Percentiles rank a stretch among this genome's conserved stretches.
Conservation (phyloP, 35 echinoderm and acorn worm genomes). For the Patiria miniata region DNA sequence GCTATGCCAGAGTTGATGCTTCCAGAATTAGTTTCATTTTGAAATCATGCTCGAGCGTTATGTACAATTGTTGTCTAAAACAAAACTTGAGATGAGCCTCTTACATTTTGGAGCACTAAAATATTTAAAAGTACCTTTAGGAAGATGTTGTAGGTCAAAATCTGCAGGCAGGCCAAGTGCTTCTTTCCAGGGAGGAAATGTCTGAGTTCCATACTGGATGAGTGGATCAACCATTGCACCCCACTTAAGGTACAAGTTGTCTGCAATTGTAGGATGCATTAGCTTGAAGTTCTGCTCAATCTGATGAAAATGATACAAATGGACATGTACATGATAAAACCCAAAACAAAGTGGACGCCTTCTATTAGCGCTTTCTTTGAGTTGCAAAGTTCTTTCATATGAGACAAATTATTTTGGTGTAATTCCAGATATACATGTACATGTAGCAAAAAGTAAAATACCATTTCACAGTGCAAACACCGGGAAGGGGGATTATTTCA, state of each 20-base stretch:
- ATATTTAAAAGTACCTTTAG: not conserved
- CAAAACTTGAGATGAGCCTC: not conserved
- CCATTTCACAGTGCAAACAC: too few relatives aligned
- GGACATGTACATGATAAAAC: too few relatives aligned
- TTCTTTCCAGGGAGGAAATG: conserved; percentile 5
- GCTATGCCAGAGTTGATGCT: not conserved
- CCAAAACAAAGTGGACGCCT: too few relatives aligned
- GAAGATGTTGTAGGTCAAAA: not conserved
- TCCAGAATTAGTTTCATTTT: not conserved
- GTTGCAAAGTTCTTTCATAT: too few relatives aligned
- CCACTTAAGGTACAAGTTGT: not conserved
- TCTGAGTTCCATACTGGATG: conserved; percentile 1
- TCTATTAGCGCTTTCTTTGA: too few relatives aligned
- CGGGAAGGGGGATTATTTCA: too few relatives aligned
- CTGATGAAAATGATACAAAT: too few relatives aligned
- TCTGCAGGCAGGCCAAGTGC: not conserved
- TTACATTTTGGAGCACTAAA: not conserved
- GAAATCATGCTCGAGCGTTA: not conserved
- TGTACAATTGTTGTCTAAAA: not conserved
- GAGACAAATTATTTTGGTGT: too few relatives aligned
- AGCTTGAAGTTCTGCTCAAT: conserved; percentile 9
- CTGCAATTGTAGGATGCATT: not conserved
- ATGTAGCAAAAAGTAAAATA: too few relatives aligned
- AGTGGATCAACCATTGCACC: conserved; percentile 22
- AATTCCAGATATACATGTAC: too few relatives aligned